Evolutionary conservation across 1,140 invertebrate genomes (phyloP).

Genomic region (Chelonus insularis): DNA sequence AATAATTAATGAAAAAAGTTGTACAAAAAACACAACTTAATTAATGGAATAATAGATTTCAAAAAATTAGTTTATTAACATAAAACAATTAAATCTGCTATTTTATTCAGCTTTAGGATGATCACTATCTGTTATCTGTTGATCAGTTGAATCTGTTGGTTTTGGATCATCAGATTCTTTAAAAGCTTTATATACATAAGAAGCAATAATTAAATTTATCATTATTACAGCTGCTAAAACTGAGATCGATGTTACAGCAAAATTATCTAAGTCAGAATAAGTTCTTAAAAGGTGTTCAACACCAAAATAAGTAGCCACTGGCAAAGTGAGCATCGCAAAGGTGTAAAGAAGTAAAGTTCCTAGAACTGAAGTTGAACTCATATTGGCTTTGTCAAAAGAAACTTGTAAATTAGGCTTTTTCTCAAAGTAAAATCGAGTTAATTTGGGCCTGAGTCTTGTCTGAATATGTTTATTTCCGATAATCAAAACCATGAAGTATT

Average conservation of each 20-base stretch:
- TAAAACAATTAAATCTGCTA: background rate
- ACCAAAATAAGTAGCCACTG: constrained; percentile 75
- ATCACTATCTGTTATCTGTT: background rate
- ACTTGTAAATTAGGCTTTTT: background rate
- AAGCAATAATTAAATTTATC: constrained; percentile 76
- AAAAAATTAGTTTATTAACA: background rate
- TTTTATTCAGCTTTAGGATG: constrained; percentile 23
- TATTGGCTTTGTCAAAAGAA: constrained; percentile 21
- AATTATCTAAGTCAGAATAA: constrained; percentile 65
- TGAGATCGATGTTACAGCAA: constrained; percentile 71
- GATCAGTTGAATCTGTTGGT: constrained; percentile 45
- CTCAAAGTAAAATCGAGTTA: constrained; percentile 36
- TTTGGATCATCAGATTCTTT: constrained; percentile 67
- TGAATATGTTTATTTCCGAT: constrained; percentile 54
- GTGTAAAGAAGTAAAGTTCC: constrained; percentile 75
- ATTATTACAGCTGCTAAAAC: constrained; percentile 74
- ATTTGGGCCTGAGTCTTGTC: constrained; percentile 41
- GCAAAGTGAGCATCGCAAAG: constrained; percentile 80
- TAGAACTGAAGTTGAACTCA: constrained; percentile 55
- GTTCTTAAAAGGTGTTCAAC: constrained; percentile 65
- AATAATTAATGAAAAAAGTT: constrained; percentile 7
- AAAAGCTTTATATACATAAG: constrained; percentile 79
- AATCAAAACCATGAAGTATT: constrained; percentile 50
- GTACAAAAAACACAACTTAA: background rate
- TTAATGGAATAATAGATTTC: background rate